These are phyloP conservation scores for Alloscopus bannaensis DNA, from an alignment of 2,888 invertebrate species.

Conservation along the genomic window DNA sequence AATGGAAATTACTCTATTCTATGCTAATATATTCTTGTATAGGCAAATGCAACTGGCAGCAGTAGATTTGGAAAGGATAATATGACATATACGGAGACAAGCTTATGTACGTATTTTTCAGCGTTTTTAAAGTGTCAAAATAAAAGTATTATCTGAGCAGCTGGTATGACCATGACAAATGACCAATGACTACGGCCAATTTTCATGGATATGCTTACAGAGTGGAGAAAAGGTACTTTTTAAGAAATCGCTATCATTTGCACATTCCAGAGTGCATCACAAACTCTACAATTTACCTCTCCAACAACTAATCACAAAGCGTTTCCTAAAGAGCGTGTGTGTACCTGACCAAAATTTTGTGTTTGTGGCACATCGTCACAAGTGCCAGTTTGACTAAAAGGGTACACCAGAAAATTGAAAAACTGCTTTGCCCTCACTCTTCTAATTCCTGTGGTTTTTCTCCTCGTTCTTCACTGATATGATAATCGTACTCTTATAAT, in stretches of 20 bases:
- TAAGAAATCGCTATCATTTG: no score
- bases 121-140: conserved; percentile 14
- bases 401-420: background rate
- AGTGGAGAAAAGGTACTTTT: conserved; percentile 1
- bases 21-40: conserved; percentile 16
- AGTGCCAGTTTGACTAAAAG: no score
- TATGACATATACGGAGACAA: background rate
- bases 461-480: conserved; percentile 5
- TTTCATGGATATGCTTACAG: background rate
- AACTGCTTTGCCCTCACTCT: background rate
- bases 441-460: background rate
- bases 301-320: no score
- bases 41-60: background rate
- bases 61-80: background rate
- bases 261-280: no score
- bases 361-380: no score
- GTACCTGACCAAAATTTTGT: no score
- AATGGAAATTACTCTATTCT: conserved; percentile 35
- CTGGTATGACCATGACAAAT: conserved; percentile 19
- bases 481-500: conserved; percentile 6
- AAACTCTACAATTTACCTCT: no score
- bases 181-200: conserved; percentile 10
- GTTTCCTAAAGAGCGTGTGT: no score
- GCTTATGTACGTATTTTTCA: background rate
- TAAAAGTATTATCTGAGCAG: conserved; percentile 5